Percentiles rank a stretch among this genome's conserved stretches.
Conservation (phyloP, 2,797 vertebrate genomes). For the Microtus agrestis region DNA sequence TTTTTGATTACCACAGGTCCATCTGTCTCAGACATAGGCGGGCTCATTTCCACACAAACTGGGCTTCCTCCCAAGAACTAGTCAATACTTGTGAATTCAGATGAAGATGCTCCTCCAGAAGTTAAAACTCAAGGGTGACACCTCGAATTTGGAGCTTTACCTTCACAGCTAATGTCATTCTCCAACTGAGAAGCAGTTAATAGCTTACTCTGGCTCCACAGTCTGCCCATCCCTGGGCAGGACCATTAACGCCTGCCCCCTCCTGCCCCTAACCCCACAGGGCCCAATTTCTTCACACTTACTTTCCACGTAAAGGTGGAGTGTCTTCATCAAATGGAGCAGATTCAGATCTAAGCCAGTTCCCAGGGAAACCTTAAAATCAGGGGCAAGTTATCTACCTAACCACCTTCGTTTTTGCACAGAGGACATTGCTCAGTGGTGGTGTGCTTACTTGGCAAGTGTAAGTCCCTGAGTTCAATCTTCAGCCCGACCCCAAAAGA, state of each 20-base stretch:
- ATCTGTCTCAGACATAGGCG: slow-evolving; percentile 44
- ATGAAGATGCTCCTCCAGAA: slow-evolving; percentile 39
- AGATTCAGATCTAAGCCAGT: neutral
- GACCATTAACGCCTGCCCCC: neutral
- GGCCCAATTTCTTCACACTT: neutral
- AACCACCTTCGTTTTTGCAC: neutral
- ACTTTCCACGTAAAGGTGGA: neutral
- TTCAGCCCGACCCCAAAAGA: neutral
- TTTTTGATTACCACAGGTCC: slow-evolving; percentile 39
- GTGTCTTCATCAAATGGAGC: neutral
- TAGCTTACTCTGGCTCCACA: neutral
- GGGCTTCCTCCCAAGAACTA: slow-evolving; percentile 68
- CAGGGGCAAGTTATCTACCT: neutral
- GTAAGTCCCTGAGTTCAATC: neutral
- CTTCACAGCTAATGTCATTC: neutral
- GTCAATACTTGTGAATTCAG: slow-evolving; percentile 52
- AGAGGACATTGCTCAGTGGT: too few species aligned
- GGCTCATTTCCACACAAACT: slow-evolving; percentile 5
- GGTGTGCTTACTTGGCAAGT: neutral
- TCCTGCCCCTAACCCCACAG: neutral
- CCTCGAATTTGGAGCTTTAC: neutral
- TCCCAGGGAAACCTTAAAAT: neutral
- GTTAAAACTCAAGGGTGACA: slow-evolving; percentile 37
- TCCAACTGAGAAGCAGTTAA: neutral
- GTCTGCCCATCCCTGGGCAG: neutral